These are phyloP conservation scores for Anas georgica DNA, from an alignment of 2,797 vertebrate genomes.

Conservation along the genomic window DNA sequence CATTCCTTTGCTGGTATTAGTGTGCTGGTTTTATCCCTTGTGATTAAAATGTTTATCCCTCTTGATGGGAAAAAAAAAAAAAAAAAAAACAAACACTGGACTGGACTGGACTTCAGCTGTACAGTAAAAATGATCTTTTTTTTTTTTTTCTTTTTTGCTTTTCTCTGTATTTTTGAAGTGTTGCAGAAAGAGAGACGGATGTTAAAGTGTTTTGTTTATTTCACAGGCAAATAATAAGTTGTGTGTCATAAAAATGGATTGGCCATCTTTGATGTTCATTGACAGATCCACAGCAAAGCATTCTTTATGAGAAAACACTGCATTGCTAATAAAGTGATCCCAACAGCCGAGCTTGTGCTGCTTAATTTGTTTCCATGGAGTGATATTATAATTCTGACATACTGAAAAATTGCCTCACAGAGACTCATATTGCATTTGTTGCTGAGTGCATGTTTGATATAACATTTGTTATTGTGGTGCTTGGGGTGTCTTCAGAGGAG, in stretches of 20 bases:
- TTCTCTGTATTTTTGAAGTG: not conserved
- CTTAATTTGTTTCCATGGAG: conserved; percentile 70
- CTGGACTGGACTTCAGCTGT: not conserved
- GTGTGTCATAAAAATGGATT: not conserved
- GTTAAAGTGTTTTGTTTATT: conserved; percentile 27
- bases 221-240: not conserved
- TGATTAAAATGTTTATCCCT: not conserved
- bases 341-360: conserved; percentile 24
- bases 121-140: not conserved
- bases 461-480: conserved; percentile 51
- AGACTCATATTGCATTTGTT: conserved; percentile 55
- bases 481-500: conserved; percentile 56
- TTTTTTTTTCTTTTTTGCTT: not conserved
- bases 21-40: not conserved
- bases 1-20: not conserved
- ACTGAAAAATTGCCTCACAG: conserved; percentile 60
- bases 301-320: conserved; percentile 29
- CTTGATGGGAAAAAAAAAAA: not conserved
- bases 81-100: no score
- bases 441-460: conserved; percentile 33
- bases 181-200: not conserved
- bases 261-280: not conserved
- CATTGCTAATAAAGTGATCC: conserved; percentile 56
- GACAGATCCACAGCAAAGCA: conserved; percentile 15
- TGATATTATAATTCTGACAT: conserved; percentile 61